Conservation (phyloP, 2,113 vertebrate genomes). For the Burhinus oedicnemus region DNA sequence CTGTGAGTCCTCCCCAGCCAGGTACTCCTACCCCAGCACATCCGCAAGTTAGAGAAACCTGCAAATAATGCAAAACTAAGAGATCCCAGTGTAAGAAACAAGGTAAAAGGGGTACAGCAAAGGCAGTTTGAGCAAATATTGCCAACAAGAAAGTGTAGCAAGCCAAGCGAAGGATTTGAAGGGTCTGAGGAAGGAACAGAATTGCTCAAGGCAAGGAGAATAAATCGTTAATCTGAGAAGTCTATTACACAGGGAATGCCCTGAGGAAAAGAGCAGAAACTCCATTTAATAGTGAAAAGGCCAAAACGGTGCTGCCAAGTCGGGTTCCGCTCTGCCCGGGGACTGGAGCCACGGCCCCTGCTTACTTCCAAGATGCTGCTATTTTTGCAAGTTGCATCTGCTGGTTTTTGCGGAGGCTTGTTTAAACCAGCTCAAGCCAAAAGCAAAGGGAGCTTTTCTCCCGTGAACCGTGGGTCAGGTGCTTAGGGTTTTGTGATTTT, state of each 20-base stretch:
- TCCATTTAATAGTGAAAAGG: constrained; percentile 19
- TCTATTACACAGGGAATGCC: constrained; percentile 19
- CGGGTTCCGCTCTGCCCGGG: neutral
- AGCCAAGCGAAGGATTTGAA: neutral
- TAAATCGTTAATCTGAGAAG: constrained; percentile 16
- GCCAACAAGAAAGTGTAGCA: neutral
- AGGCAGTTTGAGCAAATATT: neutral
- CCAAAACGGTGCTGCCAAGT: neutral
- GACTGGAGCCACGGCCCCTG: neutral
- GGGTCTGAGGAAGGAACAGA: neutral
- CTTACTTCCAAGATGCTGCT: constrained; percentile 35
- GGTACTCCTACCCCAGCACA: neutral
- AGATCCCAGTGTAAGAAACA: neutral
- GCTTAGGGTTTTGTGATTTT: neutral
- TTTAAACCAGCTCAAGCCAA: neutral
- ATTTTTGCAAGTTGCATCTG: constrained; percentile 17
- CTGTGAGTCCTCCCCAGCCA: neutral
- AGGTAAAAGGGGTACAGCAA: neutral
- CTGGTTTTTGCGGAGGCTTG: neutral
- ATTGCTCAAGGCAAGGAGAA: constrained; percentile 6
- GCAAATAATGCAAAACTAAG: neutral
- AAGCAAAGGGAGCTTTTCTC: neutral
- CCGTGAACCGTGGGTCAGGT: neutral
- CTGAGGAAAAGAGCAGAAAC: neutral
- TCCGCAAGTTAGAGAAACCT: neutral